Percentiles rank a stretch among this genome's conserved stretches.
Evolutionary conservation across 1,140 invertebrate genomes (phyloP).

Genomic region (Drosophila sulfurigaster): DNA sequence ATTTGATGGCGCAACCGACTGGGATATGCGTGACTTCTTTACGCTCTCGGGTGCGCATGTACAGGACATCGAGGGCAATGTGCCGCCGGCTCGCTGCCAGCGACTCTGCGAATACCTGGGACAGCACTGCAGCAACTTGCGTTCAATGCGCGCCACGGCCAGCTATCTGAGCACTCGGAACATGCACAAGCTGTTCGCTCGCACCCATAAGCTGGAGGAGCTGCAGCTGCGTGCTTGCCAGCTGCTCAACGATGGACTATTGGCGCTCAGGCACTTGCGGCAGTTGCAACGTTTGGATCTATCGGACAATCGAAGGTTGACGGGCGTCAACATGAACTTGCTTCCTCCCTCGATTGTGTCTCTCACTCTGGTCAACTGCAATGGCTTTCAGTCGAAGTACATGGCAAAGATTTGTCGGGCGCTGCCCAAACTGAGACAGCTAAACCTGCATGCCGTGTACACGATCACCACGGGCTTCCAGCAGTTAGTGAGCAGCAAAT

Average conservation of each 20-base stretch:
- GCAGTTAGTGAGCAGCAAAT: slow-evolving; percentile 15
- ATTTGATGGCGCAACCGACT: slow-evolving; percentile 39
- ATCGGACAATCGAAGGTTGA: slow-evolving; percentile 28
- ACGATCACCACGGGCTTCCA: slow-evolving; percentile 4
- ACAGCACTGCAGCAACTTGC: slow-evolving; percentile 34
- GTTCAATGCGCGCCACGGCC: slow-evolving; percentile 9
- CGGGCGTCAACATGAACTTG: slow-evolving; percentile 19
- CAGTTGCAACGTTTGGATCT: slow-evolving; percentile 24
- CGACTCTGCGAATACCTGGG: slow-evolving; percentile 46
- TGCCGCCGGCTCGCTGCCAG: slow-evolving; percentile 36
- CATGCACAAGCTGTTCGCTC: slow-evolving; percentile 35
- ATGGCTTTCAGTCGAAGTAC: not conserved
- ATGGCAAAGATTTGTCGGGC: slow-evolving; percentile 25
- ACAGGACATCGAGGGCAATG: slow-evolving; percentile 17
- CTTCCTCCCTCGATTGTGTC: slow-evolving; percentile 13
- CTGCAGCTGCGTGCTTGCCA: slow-evolving; percentile 21
- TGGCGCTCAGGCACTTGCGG: slow-evolving; percentile 5
- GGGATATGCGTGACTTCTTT: slow-evolving; percentile 56
- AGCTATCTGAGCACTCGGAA: slow-evolving; percentile 29
- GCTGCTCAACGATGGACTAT: not conserved
- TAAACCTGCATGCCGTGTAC: slow-evolving; percentile 16
- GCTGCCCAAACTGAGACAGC: slow-evolving; percentile 6
- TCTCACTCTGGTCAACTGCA: slow-evolving; percentile 21
- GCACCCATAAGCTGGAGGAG: slow-evolving; percentile 1
- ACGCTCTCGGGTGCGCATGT: slow-evolving; percentile 38